Base-by-base conservation (phyloP, 2,888 invertebrate species). In the Pseudoips prasinana region DNA sequence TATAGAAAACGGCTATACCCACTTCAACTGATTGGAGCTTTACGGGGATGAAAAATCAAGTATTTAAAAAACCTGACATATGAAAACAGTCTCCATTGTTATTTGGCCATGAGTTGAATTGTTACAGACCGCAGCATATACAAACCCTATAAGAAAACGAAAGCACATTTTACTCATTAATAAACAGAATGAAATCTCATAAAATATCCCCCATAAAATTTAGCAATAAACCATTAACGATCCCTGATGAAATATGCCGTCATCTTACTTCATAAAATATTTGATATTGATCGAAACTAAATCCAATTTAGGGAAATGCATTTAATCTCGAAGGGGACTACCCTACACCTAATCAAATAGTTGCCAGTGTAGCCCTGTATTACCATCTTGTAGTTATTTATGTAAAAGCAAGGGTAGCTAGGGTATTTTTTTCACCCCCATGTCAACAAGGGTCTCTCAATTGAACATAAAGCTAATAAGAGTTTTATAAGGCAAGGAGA, bases 281-380 rank as follows among this genome's bases (percentile, higher is more conserved):
- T 71, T 73, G 58, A 61, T 62, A 54, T 41, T 46, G 64, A 67
- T 65, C 67, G 62, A 63, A 58, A 66, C 64, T 70, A 73, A 79
- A 83, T 80, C 73, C 58, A 65, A 73, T 79, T 82, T 72, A 59
- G 57, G 46, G 46, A 73, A 81, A 75, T 73, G 73, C 80, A 78
- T 75, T 74, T 70, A 62, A 64, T 62, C 44, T 52, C 53, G 52
- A 66, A 73, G 74, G 68, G 52, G 37, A 40, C 49, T 24, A 31
- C 52, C 42, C 57, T 60, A 62, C 19, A 6, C 29, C 72, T 85
- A 82, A 87, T 86, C 84, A 85, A 86, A 86, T 82, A 85, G 82
- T 78, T 71, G 69, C 74, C 14, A 14, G 14, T 14, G 14, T 14
- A 3, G 14, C 14, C 14, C 14, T 14, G n/a, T n/a, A n/a, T 14